Conservation (phyloP, 2,797 vertebrate genomes). For the Nannoperca australis region DNA sequence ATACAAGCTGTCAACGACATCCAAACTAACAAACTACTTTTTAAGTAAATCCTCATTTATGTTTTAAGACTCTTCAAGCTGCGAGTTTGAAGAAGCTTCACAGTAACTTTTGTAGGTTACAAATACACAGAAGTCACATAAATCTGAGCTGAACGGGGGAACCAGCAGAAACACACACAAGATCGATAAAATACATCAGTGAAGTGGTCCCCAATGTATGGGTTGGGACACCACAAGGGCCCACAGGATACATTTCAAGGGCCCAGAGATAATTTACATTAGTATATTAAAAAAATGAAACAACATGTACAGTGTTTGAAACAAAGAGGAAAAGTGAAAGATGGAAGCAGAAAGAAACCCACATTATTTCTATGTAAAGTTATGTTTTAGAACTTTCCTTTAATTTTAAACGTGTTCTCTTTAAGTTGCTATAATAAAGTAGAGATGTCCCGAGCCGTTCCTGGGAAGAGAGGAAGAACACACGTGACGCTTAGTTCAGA, state of each 20-base stretch:
- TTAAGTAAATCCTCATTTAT: background rate
- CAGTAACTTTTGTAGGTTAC: constrained; percentile 40
- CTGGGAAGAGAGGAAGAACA: background rate
- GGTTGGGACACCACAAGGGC: background rate
- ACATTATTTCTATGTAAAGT: background rate
- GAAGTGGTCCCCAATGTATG: background rate
- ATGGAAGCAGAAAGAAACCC: no score
- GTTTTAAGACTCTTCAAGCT: background rate
- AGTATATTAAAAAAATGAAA: no score
- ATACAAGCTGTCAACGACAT: background rate
- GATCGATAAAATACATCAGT: background rate
- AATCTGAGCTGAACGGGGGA: constrained; percentile 16
- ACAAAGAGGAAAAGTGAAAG: background rate
- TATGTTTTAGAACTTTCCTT: background rate
- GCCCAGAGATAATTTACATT: no score
- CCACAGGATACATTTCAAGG: background rate
- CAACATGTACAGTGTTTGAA: background rate
- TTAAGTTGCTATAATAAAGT: background rate
- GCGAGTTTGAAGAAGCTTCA: constrained; percentile 1
- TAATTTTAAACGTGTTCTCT: no score
- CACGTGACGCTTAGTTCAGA: background rate
- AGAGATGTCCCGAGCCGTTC: background rate
- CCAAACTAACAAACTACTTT: no score
- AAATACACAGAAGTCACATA: constrained; percentile 36
- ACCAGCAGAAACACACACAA: background rate